Base-by-base conservation (phyloP, 1,140 invertebrate genomes). In the Battus philenor region DNA sequence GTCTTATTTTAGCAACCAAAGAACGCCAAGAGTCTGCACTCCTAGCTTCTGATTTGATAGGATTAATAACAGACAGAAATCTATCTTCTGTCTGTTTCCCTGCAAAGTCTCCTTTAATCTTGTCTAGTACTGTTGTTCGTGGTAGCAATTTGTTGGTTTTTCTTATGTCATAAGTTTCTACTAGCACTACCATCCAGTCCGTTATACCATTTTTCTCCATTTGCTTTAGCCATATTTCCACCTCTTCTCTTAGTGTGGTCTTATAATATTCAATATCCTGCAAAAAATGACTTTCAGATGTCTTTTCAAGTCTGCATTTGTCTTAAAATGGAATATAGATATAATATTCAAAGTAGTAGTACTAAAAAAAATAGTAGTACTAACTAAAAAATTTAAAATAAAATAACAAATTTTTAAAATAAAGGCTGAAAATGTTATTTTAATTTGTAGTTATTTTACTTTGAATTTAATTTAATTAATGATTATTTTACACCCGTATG, bases 251-350 rank as follows among this genome's bases (percentile, higher is more conserved):
- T 4, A 95, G 89, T 36, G 87, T 91, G 34, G 90, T 88, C 87
- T 97, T 97, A 70, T 98, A 98, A 20, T 90, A 88, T 77, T 98
- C 97, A 50, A 97, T 86, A 89, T 98, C 97, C 95, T 98, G 56
- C 24, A 88, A 88, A 50, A 33, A 29, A 20, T 20, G 18, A n/a
- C n/a, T n/a, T n/a, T n/a, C n/a, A n/a, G n/a, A n/a, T n/a, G n/a
- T n/a, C n/a, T n/a, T n/a, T n/a, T n/a, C n/a, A n/a, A n/a, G n/a
- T n/a, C n/a, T n/a, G n/a, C n/a, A n/a, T n/a, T n/a, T n/a, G n/a
- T n/a, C n/a, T n/a, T n/a, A n/a, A n/a, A n/a, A n/a, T n/a, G n/a
- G n/a, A n/a, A n/a, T n/a, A n/a, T n/a, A n/a, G n/a, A n/a, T n/a
- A n/a, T n/a, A n/a, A n/a, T n/a, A n/a, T n/a, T n/a, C n/a, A n/a